Base-by-base conservation (phyloP, 2,888 invertebrate genomes). In the Tortricodes alternella region DNA sequence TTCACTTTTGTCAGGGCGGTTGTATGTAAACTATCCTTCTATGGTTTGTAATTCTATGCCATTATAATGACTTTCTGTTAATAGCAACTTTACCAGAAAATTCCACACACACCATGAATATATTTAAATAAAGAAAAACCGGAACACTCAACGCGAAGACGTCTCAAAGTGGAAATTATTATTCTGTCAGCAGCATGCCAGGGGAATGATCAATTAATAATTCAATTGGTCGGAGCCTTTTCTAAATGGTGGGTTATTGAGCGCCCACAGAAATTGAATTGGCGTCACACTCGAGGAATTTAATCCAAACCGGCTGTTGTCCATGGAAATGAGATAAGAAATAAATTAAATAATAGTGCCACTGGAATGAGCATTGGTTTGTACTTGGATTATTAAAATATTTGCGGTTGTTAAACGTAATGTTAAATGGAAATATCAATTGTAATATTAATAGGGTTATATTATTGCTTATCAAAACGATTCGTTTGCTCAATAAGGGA, bases 171-270 rank as follows among this genome's bases (percentile, higher is more conserved):
- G 48, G 52, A 67, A 66, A 72, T 76, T 70, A 78, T 76, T 72
- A 74, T 73, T 67, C 76, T 78, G 78, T 76, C 76, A 76, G 59
- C 50, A 66, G 61, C 80, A 78, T 65, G 62, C 66, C 66, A 21
- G 16, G 21, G 61, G 58, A 51, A 38, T 61, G 69, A 75, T 77
- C 80, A 80, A 81, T 82, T 81, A 79, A 70, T 76, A 76, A 77
- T 75, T 70, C 73, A 67, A 74, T 71, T 65, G 65, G 62, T 62
- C 37, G 50, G 76, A 74, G 78, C 77, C 83, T 81, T 83, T 83
- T 81, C 80, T 73, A 82, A 80, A 81, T 81, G 71, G 77, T 62
- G 57, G 65, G 64, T 63, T 70, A 70, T 67, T 59, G 71, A 70
- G 73, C 67, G 59, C 59, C 64, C 61, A 64, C 65, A 64, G 72